These are phyloP conservation scores for Thera obeliscata DNA, from an alignment of 2,888 invertebrate species.

Conservation along the genomic window DNA sequence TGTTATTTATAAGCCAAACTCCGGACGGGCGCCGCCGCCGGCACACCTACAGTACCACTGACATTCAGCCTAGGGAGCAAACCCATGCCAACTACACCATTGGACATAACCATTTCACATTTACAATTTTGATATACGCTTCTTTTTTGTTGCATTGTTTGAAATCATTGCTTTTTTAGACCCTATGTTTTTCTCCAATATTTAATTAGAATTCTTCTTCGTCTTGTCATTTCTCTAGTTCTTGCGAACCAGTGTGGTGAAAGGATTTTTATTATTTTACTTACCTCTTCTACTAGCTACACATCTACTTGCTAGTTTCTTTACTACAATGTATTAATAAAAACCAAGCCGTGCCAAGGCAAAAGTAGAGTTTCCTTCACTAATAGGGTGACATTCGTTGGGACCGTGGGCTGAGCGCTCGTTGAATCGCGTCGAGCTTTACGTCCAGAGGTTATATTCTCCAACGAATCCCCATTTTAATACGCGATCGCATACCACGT, in stretches of 20 bases:
- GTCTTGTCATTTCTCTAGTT: not conserved
- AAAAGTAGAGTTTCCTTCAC: not conserved
- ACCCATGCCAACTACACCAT: constrained; percentile 38
- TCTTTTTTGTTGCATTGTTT: not conserved
- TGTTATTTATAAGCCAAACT: constrained; percentile 81
- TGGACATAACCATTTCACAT: constrained; percentile 13
- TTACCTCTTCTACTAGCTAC: not conserved
- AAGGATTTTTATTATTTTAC: not conserved
- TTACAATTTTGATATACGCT: not conserved
- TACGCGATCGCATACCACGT: constrained; percentile 5
- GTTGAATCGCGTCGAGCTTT: not conserved
- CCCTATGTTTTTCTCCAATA: too few relatives aligned
- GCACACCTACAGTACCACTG: constrained; percentile 60
- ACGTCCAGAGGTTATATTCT: constrained; percentile 24
- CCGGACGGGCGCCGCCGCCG: constrained; percentile 55
- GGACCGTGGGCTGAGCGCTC: not conserved
- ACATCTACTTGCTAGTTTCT: not conserved
- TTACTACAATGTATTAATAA: not conserved
- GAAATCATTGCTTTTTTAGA: too few relatives aligned
- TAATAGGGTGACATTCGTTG: not conserved
- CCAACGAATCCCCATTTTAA: constrained; percentile 7
- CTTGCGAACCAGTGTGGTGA: not conserved
- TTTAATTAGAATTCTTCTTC: too few relatives aligned
- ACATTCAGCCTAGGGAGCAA: constrained; percentile 66
- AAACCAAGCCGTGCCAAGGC: not conserved